Evolutionary conservation across 2,797 vertebrate genomes (phyloP), one percentile per base, ranked within the genome.

Genomic region (Acanthiza pusilla): DNA sequence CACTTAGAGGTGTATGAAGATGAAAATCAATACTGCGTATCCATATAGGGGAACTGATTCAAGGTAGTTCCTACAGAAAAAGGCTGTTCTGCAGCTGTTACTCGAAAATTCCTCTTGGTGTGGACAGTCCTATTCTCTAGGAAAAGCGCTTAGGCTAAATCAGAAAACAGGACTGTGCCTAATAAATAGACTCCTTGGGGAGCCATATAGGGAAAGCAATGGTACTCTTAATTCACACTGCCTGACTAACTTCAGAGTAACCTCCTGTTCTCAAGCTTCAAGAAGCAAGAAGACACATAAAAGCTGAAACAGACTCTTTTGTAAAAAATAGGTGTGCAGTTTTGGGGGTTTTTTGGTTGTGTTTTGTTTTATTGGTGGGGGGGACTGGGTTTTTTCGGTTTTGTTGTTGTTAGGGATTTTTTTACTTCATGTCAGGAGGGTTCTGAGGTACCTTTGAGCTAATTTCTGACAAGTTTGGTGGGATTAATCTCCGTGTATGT

Each of bases 71-170:
- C 42, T 90, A 6, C 16, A 48, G 89, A 63, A 85, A 45, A 73
- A 83, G 54, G 50, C 73, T 75, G 53, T 75, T 95, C 32, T 88
- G 79, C 89, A 93, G 83, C 83, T 88, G 85, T 45, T 86, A 38
- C 60, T 91, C 2, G 16, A 62, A 88, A 88, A 93, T 83, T 89
- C 60, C 68, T 74, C 42, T 53, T 74, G 75, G 42, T 80, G 54
- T 85, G 75, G 72, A 74, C 50, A 67, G 50, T 74, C 26, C 4
- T 47, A 34, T 74, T 88, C 57, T 63, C 42, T 77, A 88, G 82
- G 82, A 92, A 68, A 72, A 89, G 78, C 65, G 76, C 82, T 92
- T 72, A 65, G 92, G 65, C 72, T 93, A 89, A 94, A 89, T 89
- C 87, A 85, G 75, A 93, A 88, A 88, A 57, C 78, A 77, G 87